Base-by-base conservation (phyloP, 2,797 vertebrate species). In the Dipus sagitta region DNA sequence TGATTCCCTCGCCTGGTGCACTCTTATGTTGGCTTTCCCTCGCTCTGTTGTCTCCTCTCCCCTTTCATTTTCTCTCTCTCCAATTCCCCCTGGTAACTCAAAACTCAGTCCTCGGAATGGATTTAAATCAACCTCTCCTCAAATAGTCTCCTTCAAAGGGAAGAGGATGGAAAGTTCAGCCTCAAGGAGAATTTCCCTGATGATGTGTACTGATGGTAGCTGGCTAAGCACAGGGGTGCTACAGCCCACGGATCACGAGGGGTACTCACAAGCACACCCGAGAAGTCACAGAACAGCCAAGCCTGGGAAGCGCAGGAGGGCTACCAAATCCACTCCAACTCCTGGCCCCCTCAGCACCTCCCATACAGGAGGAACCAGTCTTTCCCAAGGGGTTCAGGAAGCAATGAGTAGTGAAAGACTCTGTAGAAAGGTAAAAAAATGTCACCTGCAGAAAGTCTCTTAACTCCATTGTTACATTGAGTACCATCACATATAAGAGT, bases 81-180 rank as follows among this genome's bases (percentile, higher is more conserved):
- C 26, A 64, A 3, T 94, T 94, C 72, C 77, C 92, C 89, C 87
- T 71, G 89, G 91, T 94, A 96, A 97, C 84, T 95, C 91, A 71
- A 94, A 95, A 94, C 89, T 82, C 47, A 47, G 47, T 47, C 47
- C 58, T 94, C 78, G 14, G 67, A 94, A 88, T 78, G 64, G 72
- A 83, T 90, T 97, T 89, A 94, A 97, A 85, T 91, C 95, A 94
- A 92, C 77, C 62, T 87, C 42, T 95, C 87, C 74, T 90, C 84
- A 83, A 94, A 95, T 54, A 87, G 81, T 74, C 84, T 81, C 78
- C 91, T 96, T 94, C 60, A 84, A 65, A 42, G 47, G 38, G 34
- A 79, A 94, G 72, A 88, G 60, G 30, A 72, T 74, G 64, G 58
- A 68, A 88, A 82, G 92, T 85, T 97, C 65, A 93, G 78, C 86